Evolutionary conservation across 2,113 vertebrate species (phyloP).

Genomic region (Aramus guarauna): DNA sequence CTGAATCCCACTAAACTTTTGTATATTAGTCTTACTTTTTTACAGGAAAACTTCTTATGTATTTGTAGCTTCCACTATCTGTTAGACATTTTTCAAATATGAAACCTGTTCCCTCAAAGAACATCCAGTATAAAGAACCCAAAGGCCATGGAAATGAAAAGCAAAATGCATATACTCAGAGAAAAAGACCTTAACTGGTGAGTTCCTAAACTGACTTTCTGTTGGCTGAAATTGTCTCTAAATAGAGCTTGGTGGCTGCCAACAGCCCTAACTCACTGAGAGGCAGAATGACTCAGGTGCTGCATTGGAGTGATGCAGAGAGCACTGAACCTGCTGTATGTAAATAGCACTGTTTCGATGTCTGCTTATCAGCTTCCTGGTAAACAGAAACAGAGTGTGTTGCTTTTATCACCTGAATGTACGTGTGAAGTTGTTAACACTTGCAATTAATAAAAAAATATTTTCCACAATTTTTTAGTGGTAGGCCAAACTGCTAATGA

Average conservation of each 20-base stretch:
- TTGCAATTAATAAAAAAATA: neutral
- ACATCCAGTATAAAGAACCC: neutral
- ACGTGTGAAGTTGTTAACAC: neutral
- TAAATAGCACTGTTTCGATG: neutral
- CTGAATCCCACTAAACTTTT: neutral
- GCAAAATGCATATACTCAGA: neutral
- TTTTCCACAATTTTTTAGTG: neutral
- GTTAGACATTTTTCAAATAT: neutral
- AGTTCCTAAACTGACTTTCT: neutral
- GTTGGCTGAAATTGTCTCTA: neutral
- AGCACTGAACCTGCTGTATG: neutral
- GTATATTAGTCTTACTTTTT: neutral
- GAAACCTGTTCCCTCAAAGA: neutral
- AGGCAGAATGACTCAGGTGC: neutral
- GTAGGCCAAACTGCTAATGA: neutral
- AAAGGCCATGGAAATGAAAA: neutral
- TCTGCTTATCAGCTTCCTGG: neutral
- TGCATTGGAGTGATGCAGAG: neutral
- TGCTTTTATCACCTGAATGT: neutral
- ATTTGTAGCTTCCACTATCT: neutral
- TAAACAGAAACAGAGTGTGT: neutral
- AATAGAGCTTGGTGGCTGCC: neutral
- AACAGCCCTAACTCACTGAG: neutral
- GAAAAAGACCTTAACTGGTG: neutral
- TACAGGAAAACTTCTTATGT: neutral